Percentiles rank a stretch among this genome's conserved stretches.
Conservation (phyloP, 2,113 vertebrate species). For the Gymnorhina tibicen region DNA sequence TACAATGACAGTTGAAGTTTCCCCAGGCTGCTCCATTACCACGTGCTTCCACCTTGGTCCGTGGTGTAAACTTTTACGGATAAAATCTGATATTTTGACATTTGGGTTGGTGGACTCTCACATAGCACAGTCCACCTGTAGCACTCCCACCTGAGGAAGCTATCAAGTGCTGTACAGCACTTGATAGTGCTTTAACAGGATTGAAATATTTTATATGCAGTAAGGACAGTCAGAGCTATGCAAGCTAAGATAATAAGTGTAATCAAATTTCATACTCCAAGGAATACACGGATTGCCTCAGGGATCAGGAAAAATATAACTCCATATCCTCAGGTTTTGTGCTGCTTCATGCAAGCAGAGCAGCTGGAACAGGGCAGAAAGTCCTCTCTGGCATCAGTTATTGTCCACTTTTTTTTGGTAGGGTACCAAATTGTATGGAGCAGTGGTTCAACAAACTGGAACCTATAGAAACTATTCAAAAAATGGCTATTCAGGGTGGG, state of each 20-base stretch:
- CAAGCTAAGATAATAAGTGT: conserved; percentile 40
- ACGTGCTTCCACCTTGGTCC: background rate
- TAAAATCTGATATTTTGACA: background rate
- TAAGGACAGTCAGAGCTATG: background rate
- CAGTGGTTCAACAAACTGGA: background rate
- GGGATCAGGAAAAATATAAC: background rate
- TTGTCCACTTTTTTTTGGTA: background rate
- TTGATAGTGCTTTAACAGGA: background rate
- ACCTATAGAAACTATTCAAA: background rate
- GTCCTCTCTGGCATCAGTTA: background rate
- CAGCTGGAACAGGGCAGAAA: background rate
- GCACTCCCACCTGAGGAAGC: background rate
- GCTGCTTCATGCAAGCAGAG: background rate
- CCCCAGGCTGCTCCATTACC: background rate
- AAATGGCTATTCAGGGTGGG: fast-evolving
- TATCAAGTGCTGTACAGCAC: background rate
- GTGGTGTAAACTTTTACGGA: background rate
- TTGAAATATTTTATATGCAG: background rate
- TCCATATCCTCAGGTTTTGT: background rate
- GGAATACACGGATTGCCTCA: conserved; percentile 37
- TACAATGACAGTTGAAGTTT: background rate
- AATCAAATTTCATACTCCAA: conserved; percentile 61
- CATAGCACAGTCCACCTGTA: background rate
- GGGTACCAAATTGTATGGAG: background rate
- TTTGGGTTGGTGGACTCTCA: background rate